Evolutionary conservation across 2,113 vertebrate species (phyloP).

Genomic region (Hippoglossus stenolepis): DNA sequence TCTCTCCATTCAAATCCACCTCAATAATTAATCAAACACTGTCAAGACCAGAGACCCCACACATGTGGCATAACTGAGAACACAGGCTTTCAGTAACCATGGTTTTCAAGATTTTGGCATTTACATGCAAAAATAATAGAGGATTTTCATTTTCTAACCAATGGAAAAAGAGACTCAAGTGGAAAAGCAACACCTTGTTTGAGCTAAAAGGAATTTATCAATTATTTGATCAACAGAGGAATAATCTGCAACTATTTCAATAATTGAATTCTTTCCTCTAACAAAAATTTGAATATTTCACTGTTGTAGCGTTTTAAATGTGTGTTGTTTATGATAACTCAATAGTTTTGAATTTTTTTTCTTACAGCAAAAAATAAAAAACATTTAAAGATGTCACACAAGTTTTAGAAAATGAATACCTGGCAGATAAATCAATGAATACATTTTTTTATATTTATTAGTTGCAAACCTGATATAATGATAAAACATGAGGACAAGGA

Average conservation of each 20-base stretch:
- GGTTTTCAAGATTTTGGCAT: background rate
- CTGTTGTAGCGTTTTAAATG: no score
- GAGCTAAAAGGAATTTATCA: background rate
- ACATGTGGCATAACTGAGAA: slow-evolving; percentile 37
- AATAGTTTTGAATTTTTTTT: no score
- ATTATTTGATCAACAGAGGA: background rate
- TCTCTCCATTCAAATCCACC: slow-evolving; percentile 44
- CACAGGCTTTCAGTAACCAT: background rate
- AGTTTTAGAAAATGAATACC: background rate
- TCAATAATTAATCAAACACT: slow-evolving; percentile 63
- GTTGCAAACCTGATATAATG: no score
- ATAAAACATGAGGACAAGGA: background rate
- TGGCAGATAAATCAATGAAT: no score
- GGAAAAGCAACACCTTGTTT: no score
- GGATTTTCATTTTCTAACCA: background rate
- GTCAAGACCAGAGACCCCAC: slow-evolving; percentile 49
- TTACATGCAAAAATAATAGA: background rate
- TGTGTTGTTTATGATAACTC: no score
- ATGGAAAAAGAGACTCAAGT: background rate
- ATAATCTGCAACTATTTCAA: background rate
- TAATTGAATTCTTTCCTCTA: background rate
- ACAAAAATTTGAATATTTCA: no score
- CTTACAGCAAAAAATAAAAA: background rate
- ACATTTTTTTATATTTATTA: no score
- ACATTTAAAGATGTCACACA: no score